Evolutionary conservation across 2,888 invertebrate species (phyloP).

Genomic region (Dynastes grantii): DNA sequence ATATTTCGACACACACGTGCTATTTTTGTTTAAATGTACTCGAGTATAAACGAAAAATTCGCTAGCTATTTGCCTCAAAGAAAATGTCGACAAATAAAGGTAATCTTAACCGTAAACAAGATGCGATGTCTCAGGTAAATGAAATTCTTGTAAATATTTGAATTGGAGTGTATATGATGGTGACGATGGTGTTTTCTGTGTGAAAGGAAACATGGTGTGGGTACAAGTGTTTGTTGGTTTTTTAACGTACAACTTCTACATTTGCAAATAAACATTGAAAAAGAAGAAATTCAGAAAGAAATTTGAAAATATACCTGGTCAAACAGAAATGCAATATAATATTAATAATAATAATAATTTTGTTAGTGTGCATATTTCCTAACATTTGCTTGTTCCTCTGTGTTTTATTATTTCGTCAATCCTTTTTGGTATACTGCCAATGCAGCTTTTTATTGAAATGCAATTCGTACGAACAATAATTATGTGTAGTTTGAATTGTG

Average conservation of each 20-base stretch:
- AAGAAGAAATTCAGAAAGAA: too few relatives aligned
- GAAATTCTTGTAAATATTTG: constrained; percentile 20
- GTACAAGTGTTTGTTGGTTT: background rate
- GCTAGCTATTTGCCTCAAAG: background rate
- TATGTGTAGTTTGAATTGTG: too few relatives aligned
- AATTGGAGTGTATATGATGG: background rate
- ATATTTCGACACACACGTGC: background rate
- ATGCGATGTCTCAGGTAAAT: background rate
- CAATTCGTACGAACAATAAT: too few relatives aligned
- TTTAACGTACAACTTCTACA: background rate
- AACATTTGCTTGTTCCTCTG: too few relatives aligned
- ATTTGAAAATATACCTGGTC: too few relatives aligned
- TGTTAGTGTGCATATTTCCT: too few relatives aligned
- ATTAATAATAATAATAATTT: too few relatives aligned
- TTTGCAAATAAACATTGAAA: background rate
- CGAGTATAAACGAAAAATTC: background rate
- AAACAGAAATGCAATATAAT: too few relatives aligned
- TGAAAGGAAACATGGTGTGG: background rate
- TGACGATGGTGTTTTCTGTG: background rate
- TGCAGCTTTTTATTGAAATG: too few relatives aligned
- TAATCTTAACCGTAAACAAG: background rate
- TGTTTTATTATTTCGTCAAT: too few relatives aligned
- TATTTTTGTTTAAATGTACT: background rate
- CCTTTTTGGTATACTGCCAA: too few relatives aligned
- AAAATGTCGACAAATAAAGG: constrained; percentile 1